A percentile compares a stretch with the other conserved stretches of the same genome.
phyloP scores from a whole-genome alignment of 2,888 invertebrate species.

The Cephus pulcher region DNA sequence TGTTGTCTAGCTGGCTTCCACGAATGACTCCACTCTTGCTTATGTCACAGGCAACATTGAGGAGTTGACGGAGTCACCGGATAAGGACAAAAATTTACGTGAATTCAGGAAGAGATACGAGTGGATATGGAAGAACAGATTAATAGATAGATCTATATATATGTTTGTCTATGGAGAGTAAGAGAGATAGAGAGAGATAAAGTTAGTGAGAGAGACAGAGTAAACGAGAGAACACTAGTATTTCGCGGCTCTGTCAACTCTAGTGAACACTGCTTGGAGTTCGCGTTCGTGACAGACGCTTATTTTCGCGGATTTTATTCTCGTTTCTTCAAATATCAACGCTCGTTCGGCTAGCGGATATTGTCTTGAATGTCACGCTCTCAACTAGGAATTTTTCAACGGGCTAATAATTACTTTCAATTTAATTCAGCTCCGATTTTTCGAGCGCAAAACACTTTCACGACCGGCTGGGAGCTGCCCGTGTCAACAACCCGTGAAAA shows the following conservation, averaged over 20 bases:
- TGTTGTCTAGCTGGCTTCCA: neutral
- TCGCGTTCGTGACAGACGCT: slow-evolving; percentile 48
- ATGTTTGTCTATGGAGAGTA: neutral
- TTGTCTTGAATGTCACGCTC: neutral
- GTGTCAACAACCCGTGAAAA: slow-evolving; percentile 62
- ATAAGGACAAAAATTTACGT: neutral
- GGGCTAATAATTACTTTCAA: slow-evolving; percentile 18
- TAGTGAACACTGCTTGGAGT: slow-evolving; percentile 20
- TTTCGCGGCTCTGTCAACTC: slow-evolving; percentile 29
- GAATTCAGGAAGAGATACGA: neutral
- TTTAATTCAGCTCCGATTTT: slow-evolving; percentile 34
- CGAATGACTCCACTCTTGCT: neutral
- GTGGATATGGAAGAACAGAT: neutral
- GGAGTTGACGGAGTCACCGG: neutral
- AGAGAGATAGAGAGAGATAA: neutral
- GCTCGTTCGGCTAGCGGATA: slow-evolving; percentile 3
- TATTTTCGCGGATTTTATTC: slow-evolving; percentile 44
- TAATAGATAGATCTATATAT: neutral
- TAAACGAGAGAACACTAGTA: slow-evolving; percentile 1
- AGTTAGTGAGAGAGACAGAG: neutral
- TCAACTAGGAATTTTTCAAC: neutral
- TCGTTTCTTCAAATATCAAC: slow-evolving; percentile 1
- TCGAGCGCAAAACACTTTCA: slow-evolving; percentile 52
- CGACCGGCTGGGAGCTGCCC: slow-evolving; percentile 59
- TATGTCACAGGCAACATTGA: neutral